Evolutionary conservation across 1,140 invertebrate genomes (phyloP), one percentile per base, ranked within the genome.

Genomic region (Drosophila willistoni): DNA sequence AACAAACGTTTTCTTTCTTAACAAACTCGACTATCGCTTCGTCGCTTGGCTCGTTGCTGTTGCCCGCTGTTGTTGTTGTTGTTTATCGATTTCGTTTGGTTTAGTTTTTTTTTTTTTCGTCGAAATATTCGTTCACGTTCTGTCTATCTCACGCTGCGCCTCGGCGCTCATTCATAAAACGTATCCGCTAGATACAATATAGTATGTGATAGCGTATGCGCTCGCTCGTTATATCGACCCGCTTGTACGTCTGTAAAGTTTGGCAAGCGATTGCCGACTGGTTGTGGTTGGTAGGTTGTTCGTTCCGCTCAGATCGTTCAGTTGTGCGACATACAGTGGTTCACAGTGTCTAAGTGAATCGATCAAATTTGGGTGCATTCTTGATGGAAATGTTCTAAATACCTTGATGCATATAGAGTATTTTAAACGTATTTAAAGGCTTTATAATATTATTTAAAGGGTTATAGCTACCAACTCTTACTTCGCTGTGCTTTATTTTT

Each of bases 1-100:
- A 87, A 86, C 82, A 86, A 87, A 83, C 83, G 79, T 83, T 83
- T 83, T 87, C 83, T 86, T 86, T 86, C 67, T 86, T 87, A 76
- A 75, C 81, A 81, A 79, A 84, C 76, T 78, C 74, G 71, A 64
- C 64, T 76, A 79, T 76, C 69, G 73, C 64, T 64, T 68, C 69
- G 60, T 70, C 41, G 39, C 55, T 14, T 14, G 42, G 29, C 29
- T 44, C 14, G 42, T 17, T 42, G 41, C 7, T 14, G 41, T 14
- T 42, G 41, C 22, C n/a, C n/a, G 41, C n/a, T 42, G 41, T 54
- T 68, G 72, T 47, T 68, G 72, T 47, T 64, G 64, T 73, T 86
- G 82, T 85, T 85, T 86, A 81, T 74, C 78, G 78, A 65, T 71
- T 61, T 66, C 34, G 34, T 66, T 79, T 59, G 54, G 25, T 62